A percentile compares a stretch with the other conserved stretches of the same genome.
Evolutionary conservation across 2,113 vertebrate species (phyloP).

Genomic region (Crypturellus undulatus): DNA sequence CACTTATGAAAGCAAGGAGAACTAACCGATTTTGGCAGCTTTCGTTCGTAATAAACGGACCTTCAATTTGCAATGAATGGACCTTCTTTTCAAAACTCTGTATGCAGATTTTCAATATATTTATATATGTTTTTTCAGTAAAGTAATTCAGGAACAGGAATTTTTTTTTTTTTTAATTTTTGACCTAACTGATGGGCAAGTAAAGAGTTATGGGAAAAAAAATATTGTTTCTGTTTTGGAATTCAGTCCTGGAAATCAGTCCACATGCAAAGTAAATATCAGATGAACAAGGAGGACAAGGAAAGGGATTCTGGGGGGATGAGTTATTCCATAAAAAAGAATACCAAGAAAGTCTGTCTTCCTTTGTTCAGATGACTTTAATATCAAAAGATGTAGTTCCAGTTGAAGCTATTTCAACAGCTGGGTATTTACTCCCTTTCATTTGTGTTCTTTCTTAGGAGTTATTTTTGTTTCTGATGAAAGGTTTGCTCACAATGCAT

Average conservation of each 20-base stretch:
- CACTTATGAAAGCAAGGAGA: background rate
- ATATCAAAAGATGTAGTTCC: background rate
- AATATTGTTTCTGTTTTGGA: background rate
- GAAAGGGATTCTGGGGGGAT: background rate
- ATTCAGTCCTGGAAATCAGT: background rate
- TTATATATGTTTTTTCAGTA: background rate
- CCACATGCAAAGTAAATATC: background rate
- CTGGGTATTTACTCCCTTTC: no score
- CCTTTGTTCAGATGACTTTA: background rate
- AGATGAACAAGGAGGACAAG: background rate
- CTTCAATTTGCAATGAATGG: background rate
- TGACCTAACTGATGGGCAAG: background rate
- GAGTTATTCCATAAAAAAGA: background rate
- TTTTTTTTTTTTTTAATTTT: background rate
- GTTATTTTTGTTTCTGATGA: no score
- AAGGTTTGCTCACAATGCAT: no score
- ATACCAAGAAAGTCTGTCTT: accelerated
- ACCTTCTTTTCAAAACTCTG: background rate
- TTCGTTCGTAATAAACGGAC: background rate
- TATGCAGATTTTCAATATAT: background rate
- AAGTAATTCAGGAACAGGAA: background rate
- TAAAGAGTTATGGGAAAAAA: background rate
- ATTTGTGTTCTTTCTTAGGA: no score
- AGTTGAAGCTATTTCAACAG: no score
- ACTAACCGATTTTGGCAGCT: background rate